These are phyloP conservation scores for Habrosyne pyritoides DNA, from an alignment of 2,888 invertebrate species.

Conservation along the genomic window DNA sequence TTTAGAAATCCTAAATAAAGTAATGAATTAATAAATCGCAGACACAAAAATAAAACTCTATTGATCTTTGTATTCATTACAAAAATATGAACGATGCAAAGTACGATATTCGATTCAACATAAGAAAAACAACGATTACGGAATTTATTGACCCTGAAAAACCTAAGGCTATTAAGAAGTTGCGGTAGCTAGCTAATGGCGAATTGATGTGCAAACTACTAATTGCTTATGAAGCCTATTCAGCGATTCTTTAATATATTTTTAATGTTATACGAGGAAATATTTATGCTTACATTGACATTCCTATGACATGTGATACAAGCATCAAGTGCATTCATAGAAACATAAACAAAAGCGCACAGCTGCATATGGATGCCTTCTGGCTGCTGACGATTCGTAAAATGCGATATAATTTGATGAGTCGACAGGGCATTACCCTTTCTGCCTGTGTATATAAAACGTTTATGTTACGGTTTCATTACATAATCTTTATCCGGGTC, in stretches of 20 bases:
- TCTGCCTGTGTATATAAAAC: constrained; percentile 1
- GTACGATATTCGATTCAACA: background rate
- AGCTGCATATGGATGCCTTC: constrained; percentile 44
- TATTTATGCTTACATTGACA: constrained; percentile 7
- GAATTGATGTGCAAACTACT: constrained; percentile 30
- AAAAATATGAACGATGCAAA: background rate
- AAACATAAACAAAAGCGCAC: constrained; percentile 42
- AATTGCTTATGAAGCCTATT: constrained; percentile 33
- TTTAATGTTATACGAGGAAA: constrained; percentile 17
- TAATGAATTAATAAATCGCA: too few species aligned
- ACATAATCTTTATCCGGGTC: too few species aligned
- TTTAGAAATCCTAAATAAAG: too few species aligned
- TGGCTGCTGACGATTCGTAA: constrained; percentile 37
- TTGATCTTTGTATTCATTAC: background rate
- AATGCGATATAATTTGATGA: constrained; percentile 48
- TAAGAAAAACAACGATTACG: background rate
- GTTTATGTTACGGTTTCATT: background rate
- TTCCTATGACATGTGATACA: background rate
- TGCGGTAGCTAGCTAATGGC: constrained; percentile 34
- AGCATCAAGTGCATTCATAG: constrained; percentile 37
- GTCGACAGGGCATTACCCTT: constrained; percentile 64
- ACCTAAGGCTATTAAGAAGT: constrained; percentile 34
- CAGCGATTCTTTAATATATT: constrained; percentile 24
- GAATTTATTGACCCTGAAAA: constrained; percentile 26
- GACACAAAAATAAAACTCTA: too few species aligned